These are phyloP conservation scores for Hartigia nigra DNA, from an alignment of 2,888 invertebrate genomes.

Conservation along the genomic window DNA sequence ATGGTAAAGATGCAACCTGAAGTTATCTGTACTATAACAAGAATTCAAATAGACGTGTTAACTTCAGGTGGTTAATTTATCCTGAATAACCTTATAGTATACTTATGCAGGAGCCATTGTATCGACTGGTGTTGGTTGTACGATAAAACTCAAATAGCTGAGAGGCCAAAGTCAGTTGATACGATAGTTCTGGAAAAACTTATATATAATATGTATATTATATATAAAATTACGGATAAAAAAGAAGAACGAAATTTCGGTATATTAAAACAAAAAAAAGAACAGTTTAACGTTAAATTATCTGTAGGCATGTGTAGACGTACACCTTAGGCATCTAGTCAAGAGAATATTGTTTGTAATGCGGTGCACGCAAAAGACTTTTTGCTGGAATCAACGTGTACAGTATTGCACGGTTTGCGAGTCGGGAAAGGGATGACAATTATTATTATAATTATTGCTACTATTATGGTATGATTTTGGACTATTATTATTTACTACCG, in stretches of 20 bases:
- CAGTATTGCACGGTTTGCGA: not conserved
- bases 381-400: not conserved
- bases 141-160: not conserved
- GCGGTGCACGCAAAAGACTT: not conserved
- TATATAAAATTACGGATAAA: not conserved
- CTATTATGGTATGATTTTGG: slow-evolving; percentile 29
- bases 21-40: not conserved
- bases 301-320: slow-evolving; percentile 44
- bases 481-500: slow-evolving; percentile 26
- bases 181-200: not conserved
- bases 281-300: not conserved
- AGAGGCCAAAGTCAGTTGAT: not conserved
- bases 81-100: not conserved
- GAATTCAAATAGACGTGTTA: not conserved
- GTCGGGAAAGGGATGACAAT: not conserved
- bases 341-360: slow-evolving; percentile 47
- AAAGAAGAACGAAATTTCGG: not conserved
- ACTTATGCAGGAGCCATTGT: not conserved
- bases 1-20: not conserved
- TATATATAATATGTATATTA: not conserved
- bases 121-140: not conserved
- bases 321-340: slow-evolving; percentile 58
- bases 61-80: not conserved
- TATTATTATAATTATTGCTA: slow-evolving; percentile 33
- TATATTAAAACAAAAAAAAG: not conserved